These are phyloP conservation scores for Steromphala cineraria DNA, from an alignment of 2,888 invertebrate species.

Conservation along the genomic window DNA sequence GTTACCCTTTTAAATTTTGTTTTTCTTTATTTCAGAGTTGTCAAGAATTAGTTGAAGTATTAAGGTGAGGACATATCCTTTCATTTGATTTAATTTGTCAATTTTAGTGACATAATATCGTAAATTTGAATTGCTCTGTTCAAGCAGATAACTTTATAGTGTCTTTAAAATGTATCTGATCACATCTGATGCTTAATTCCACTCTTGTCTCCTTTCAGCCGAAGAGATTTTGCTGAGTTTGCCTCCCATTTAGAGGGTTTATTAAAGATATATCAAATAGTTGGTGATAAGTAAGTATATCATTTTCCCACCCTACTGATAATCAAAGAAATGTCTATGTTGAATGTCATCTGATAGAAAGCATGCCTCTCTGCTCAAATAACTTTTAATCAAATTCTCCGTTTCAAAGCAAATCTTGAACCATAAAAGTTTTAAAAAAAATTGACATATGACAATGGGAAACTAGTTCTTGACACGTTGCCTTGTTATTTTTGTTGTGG, in stretches of 20 bases:
- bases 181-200: background rate
- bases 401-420: too few species aligned
- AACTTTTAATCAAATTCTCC: too few species aligned
- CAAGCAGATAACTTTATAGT: too few species aligned
- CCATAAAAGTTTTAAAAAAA: too few species aligned
- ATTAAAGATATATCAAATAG: slow-evolving; percentile 92
- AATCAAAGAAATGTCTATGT: background rate
- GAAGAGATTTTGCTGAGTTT: slow-evolving; percentile 92
- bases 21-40: slow-evolving; percentile 82
- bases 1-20: background rate
- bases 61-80: slow-evolving; percentile 60
- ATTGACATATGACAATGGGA: too few species aligned
- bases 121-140: background rate
- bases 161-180: too few species aligned
- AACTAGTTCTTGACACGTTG: too few species aligned
- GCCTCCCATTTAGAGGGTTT: slow-evolving; percentile 93
- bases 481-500: too few species aligned
- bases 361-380: too few species aligned
- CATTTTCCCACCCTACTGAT: background rate
- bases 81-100: background rate
- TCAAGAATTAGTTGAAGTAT: slow-evolving; percentile 86
- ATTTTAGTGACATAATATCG: background rate
- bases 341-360: background rate
- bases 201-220: slow-evolving; percentile 46
- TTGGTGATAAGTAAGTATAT: slow-evolving; percentile 85